A percentile compares a stretch with the other conserved stretches of the same genome.
These are phyloP conservation scores for Odontocolon sp. DNA, from an alignment of 2,888 invertebrate genomes.

Conservation along the genomic window DNA sequence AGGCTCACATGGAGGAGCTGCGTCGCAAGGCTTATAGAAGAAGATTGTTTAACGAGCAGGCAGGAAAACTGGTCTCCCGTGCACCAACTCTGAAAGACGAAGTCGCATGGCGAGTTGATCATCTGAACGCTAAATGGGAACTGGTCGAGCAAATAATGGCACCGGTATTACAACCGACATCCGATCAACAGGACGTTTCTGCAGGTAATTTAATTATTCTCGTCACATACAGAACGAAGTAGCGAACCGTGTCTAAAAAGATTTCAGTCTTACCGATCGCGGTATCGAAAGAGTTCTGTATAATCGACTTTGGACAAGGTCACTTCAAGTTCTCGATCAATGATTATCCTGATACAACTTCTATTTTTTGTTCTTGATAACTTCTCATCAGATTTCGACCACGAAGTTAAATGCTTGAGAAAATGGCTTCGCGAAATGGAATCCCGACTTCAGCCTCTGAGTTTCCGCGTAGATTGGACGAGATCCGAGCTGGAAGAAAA, in stretches of 20 bases:
- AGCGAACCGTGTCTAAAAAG: not conserved
- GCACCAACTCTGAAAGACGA: conserved; percentile 85
- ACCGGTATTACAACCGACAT: conserved; percentile 82
- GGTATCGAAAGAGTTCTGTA: conserved; percentile 22
- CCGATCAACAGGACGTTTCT: conserved; percentile 77
- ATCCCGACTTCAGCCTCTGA: conserved; percentile 88
- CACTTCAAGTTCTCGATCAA: not conserved
- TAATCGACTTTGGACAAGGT: conserved; percentile 17
- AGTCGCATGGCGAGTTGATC: conserved; percentile 88
- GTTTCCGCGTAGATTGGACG: conserved; percentile 87
- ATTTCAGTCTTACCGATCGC: conserved; percentile 36
- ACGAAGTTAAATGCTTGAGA: conserved; percentile 89
- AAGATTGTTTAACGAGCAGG: conserved; percentile 90
- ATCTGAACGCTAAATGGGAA: conserved; percentile 91
- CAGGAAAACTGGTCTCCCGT: conserved; percentile 86
- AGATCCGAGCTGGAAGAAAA: conserved; percentile 89
- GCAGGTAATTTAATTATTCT: conserved; percentile 72
- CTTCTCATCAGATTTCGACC: conserved; percentile 85
- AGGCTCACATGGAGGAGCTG: conserved; percentile 90
- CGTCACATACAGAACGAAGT: conserved; percentile 1
- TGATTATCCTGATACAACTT: not conserved
- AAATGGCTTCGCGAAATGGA: conserved; percentile 95
- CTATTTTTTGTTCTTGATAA: not conserved
- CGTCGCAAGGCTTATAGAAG: conserved; percentile 87
- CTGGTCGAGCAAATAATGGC: conserved; percentile 87